Evolutionary conservation across 2,888 invertebrate species (phyloP), one percentile per base, ranked within the genome.

Genomic region (Beris morrisii): DNA sequence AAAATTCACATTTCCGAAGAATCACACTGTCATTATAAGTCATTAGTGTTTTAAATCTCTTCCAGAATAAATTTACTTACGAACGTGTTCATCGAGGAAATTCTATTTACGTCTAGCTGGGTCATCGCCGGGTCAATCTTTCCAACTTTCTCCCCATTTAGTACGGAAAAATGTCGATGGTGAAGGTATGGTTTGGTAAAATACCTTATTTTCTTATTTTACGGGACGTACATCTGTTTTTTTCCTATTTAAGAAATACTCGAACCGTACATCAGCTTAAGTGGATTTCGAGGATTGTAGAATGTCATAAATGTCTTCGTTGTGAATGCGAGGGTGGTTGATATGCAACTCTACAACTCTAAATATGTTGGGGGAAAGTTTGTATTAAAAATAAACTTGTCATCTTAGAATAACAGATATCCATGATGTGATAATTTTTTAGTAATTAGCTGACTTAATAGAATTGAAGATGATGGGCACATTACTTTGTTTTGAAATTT

Each of bases 61-160:
- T 38, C 52, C 22, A 22, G 12, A 32, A 38, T 22, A 52, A 52
- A 38, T 61, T 50, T 38, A 44, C 31, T 32, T 38, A n/a, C 50
- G 50, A 43, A 61, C 61, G 61, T 67, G 64, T 58, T 58, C 38
- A 54, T 44, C 44, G 48, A 67, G 57, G 44, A 50, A 52, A 56
- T 65, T 68, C 68, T 68, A 68, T 68, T 68, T 68, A 68, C 48
- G 65, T 68, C 63, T 61, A 55, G 44, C 45, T 61, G 61, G 68
- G 68, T 68, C 68, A 68, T 63, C 68, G 31, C 46, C 31, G 65
- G 68, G 68, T 68, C 68, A 68, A 68, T 65, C 57, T 68, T 54
- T 59, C 57, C 32, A 52, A 50, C 50, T 52, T 50, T 52, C 52
- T 61, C 61, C 46, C 48, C 13, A 38, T 28, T 31, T 4, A 12